phyloP scores from a whole-genome alignment of 2,113 vertebrate genomes.

The Empidonax alnorum region DNA sequence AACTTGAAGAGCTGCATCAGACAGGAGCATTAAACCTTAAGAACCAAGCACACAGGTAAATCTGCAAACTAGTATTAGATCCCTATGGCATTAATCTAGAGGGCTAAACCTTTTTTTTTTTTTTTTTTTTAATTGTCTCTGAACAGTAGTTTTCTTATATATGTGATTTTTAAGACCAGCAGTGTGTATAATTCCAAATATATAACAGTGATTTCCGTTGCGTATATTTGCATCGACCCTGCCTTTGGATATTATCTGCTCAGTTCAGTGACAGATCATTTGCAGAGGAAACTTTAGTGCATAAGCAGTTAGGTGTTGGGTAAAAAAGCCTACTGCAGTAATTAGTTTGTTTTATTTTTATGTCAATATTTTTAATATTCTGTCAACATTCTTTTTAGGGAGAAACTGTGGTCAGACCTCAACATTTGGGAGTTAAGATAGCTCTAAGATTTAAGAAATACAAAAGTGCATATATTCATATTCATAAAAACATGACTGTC shows the following conservation, averaged over 20 bases:
- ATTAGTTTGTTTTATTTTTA: neutral
- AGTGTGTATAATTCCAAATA: neutral
- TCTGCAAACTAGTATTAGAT: neutral
- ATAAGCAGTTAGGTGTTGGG: neutral
- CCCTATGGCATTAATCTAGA: neutral
- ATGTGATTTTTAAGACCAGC: neutral
- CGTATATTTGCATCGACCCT: neutral
- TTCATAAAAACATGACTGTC: neutral
- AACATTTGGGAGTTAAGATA: neutral
- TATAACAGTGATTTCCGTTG: neutral
- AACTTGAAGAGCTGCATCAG: conserved; percentile 89
- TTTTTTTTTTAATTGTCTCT: neutral
- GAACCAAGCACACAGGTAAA: conserved; percentile 93
- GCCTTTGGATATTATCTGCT: neutral
- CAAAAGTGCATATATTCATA: neutral
- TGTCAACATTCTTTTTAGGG: neutral
- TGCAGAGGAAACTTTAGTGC: neutral
- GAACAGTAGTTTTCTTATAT: neutral
- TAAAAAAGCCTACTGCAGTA: neutral
- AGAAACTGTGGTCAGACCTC: neutral
- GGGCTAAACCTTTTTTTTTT: neutral
- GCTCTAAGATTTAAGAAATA: neutral
- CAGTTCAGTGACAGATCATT: neutral
- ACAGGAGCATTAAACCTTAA: conserved; percentile 85
- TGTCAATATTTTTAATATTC: neutral